Evolutionary conservation across 2,113 vertebrate genomes (phyloP).

Genomic region (Pedionomus torquatus): DNA sequence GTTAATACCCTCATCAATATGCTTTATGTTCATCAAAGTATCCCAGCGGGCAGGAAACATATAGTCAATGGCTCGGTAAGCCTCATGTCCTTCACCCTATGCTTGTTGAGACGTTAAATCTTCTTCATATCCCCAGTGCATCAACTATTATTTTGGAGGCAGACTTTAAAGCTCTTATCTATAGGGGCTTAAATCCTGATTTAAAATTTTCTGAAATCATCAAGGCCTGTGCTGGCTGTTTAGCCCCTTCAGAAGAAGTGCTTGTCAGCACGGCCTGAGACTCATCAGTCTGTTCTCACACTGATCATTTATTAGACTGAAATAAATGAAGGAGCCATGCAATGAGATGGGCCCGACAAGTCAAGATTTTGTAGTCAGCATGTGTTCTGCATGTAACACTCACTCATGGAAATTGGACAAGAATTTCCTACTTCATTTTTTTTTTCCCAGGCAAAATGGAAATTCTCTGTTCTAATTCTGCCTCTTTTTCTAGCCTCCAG

Average conservation of each 20-base stretch:
- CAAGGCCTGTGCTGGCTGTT: neutral
- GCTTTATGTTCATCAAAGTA: neutral
- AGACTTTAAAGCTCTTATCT: conserved; percentile 25
- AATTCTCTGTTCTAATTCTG: neutral
- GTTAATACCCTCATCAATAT: neutral
- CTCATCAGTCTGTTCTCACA: neutral
- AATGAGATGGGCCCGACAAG: neutral
- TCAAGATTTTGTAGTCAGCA: neutral
- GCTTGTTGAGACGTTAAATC: neutral
- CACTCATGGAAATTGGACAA: neutral
- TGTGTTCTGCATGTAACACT: neutral
- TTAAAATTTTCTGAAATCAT: neutral
- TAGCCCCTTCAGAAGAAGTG: neutral
- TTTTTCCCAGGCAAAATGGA: neutral
- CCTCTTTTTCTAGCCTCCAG: neutral
- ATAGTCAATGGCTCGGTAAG: neutral
- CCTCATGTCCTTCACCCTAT: neutral
- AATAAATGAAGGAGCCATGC: neutral
- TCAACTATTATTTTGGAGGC: neutral
- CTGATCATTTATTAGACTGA: neutral
- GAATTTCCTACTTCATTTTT: neutral
- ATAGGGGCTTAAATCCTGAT: neutral
- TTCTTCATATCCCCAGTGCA: neutral
- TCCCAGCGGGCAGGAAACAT: neutral
- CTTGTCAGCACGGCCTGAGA: neutral